Evolutionary conservation across 2,888 invertebrate species (phyloP), one percentile per base, ranked within the genome.

Genomic region (Hemicrepidius hirtus): DNA sequence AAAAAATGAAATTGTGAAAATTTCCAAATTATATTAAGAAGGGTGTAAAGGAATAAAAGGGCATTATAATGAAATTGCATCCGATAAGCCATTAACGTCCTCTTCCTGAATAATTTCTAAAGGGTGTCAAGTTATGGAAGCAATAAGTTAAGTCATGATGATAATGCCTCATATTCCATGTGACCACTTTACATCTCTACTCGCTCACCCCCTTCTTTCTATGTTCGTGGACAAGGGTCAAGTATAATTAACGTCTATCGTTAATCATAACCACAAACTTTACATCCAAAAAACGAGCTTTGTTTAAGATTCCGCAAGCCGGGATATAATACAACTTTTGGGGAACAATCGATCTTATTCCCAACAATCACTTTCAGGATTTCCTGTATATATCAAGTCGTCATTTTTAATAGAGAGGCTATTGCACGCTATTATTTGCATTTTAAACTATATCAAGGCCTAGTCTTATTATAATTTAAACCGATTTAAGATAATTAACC

Each of bases 181-280:
- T 37, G 35, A 28, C 41, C 65, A 68, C 68, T 68, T 68, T 46
- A 68, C 37, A 55, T 66, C 66, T 55, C 63, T 49, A 59, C 64
- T 59, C 49, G 28, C 44, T 35, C 65, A 71, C 65, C 73, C n/a
- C 73, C 66, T 40, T 69, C 44, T 59, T 65, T 65, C 62, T 35
- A 16, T 40, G 62, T 57, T 44, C 41, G 68, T 69, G 77, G 77
- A 77, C 79, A 78, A 69, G 79, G 79, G 79, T 79, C 79, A 79
- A 79, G 76, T 77, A 75, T 79, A 79, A 79, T 79, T 79, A 79
- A 79, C 79, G 79, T 75, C 75, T 74, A 75, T 79, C 79, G 79
- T 79, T 79, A 79, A 79, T 79, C 79, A 79, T 79, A 77, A 32
- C 74, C 66, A 74, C 65, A 68, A 74, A 70, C 68, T 71, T 71